phyloP scores from a whole-genome alignment of 2,113 vertebrate species.

The Neotoma lepida region DNA sequence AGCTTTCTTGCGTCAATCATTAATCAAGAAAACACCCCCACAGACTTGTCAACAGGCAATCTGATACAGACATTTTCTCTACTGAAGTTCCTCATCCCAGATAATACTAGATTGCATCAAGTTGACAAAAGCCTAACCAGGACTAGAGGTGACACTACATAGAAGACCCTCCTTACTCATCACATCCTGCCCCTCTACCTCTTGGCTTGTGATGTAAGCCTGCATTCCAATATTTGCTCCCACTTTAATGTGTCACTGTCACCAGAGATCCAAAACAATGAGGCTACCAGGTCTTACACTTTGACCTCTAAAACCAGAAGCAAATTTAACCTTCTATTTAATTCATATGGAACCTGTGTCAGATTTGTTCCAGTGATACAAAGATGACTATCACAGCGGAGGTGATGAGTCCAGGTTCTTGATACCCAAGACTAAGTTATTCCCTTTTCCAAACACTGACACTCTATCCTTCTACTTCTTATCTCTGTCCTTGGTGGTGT shows the following conservation, averaged over 20 bases:
- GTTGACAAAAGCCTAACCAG: background rate
- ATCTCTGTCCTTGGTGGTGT: background rate
- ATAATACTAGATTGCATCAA: background rate
- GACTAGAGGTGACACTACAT: background rate
- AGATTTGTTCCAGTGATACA: background rate
- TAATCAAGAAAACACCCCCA: background rate
- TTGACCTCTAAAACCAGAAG: background rate
- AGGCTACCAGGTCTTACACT: background rate
- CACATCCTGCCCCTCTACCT: background rate
- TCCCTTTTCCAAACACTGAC: background rate
- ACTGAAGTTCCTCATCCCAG: background rate
- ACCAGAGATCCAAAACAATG: background rate
- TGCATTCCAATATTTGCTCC: background rate
- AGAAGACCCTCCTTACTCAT: background rate
- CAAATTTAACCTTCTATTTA: background rate
- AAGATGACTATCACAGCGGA: background rate
- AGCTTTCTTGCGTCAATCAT: background rate
- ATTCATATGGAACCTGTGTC: background rate
- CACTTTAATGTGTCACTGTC: background rate
- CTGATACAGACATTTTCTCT: background rate
- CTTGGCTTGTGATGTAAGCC: background rate
- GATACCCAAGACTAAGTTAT: background rate
- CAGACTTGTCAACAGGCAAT: background rate
- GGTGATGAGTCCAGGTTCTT: background rate
- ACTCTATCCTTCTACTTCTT: background rate